Conservation (phyloP, 1,140 invertebrate genomes). For the Wiebesia pumilae region DNA sequence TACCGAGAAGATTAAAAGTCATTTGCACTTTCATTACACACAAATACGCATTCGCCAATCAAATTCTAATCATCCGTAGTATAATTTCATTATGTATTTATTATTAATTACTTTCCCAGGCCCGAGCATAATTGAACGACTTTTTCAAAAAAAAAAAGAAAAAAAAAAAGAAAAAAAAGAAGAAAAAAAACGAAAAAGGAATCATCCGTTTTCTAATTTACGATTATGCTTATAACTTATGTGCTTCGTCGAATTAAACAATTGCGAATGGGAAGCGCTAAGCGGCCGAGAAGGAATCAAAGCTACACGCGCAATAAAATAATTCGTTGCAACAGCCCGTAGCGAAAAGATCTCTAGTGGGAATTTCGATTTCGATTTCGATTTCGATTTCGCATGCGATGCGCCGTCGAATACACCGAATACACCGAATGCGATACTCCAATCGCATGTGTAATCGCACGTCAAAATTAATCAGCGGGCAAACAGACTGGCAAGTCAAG, state of each 20-base stretch:
- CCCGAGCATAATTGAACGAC: not conserved
- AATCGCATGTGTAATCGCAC: not conserved
- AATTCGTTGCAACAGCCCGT: not conserved
- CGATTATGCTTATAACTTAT: not conserved
- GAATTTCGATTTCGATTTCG: not conserved
- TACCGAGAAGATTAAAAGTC: slow-evolving; percentile 15
- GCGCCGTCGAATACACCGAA: not conserved
- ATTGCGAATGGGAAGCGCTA: not conserved
- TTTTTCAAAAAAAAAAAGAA: not conserved
- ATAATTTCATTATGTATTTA: not conserved
- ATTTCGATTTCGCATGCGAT: not conserved
- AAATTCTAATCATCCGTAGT: not conserved
- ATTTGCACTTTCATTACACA: slow-evolving; percentile 12
- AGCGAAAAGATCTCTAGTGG: not conserved
- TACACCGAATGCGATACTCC: too few relatives aligned
- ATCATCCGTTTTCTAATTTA: not conserved
- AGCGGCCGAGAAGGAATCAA: not conserved
- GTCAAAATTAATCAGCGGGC: not conserved
- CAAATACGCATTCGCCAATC: not conserved
- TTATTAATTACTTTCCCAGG: slow-evolving; percentile 14
- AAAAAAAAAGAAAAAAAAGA: not conserved
- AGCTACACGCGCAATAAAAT: not conserved
- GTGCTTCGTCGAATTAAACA: not conserved
- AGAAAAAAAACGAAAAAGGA: too few relatives aligned
- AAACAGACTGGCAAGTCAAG: not conserved